Conservation (phyloP, 2,888 invertebrate genomes). For the Heliconius hortense region DNA sequence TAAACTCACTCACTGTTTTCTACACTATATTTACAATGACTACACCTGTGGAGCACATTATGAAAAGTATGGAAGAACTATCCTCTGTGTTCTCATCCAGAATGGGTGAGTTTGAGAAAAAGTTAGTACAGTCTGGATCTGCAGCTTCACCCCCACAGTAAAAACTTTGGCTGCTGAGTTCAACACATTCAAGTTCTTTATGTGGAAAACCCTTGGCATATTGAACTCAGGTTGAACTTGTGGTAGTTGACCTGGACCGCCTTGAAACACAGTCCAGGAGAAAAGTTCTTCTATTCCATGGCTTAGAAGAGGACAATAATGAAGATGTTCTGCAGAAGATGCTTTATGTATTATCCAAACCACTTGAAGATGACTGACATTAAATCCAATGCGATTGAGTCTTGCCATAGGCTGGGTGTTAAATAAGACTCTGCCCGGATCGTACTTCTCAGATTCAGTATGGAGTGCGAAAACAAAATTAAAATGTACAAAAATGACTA, state of each 20-base stretch:
- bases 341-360: background rate
- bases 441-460: constrained; percentile 17
- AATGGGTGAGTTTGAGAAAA: background rate
- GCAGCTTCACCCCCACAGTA: constrained; percentile 4
- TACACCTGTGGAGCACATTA: background rate
- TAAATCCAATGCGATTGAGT: background rate
- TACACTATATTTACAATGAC: background rate
- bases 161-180: background rate
- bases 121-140: background rate
- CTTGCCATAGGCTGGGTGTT: constrained; percentile 17
- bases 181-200: too few species aligned
- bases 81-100: background rate
- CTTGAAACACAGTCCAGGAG: constrained; percentile 13
- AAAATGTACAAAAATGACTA: constrained; percentile 8
- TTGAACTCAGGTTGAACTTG: constrained; percentile 11
- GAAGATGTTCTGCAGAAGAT: constrained; percentile 14
- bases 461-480: constrained; percentile 16
- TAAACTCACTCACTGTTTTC: background rate
- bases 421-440: constrained; percentile 10
- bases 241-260: constrained; percentile 10
- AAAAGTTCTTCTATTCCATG: constrained; percentile 23
- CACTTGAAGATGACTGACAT: background rate
- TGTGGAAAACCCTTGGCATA: too few species aligned
- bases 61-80: background rate
- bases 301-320: background rate